Evolutionary conservation across 2,797 vertebrate genomes (phyloP).

Genomic region (Taeniopygia guttata): DNA sequence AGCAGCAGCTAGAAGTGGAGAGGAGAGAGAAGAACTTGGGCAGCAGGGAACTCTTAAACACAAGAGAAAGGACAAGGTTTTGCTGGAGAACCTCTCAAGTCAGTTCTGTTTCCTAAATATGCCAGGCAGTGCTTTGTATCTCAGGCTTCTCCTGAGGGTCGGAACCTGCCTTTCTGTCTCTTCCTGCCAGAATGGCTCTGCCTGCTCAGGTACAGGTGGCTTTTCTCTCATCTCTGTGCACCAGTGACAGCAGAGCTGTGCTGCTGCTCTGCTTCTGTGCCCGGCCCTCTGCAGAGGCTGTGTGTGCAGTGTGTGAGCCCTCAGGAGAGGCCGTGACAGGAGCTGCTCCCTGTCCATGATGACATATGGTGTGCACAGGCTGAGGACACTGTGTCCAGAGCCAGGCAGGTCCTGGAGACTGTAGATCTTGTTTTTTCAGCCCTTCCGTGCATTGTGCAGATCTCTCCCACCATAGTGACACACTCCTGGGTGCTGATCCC

Average conservation of each 20-base stretch:
- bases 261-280: neutral
- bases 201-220: neutral
- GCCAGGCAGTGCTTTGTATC: neutral
- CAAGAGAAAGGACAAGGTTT: neutral
- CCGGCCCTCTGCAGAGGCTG: neutral
- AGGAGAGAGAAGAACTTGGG: neutral
- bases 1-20: neutral
- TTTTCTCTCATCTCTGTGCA: neutral
- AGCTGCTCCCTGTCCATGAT: neutral
- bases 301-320: neutral
- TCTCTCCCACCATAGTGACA: neutral
- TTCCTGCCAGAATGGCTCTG: neutral
- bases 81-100: neutral
- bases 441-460: neutral
- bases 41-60: neutral
- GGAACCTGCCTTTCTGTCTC: neutral
- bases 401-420: neutral
- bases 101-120: neutral
- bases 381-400: neutral
- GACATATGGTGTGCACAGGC: fast-evolving
- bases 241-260: neutral
- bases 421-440: neutral
- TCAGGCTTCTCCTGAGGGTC: neutral
- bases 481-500: neutral
- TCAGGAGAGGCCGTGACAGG: neutral